Percentiles rank a stretch among this genome's conserved stretches.
phyloP scores from a whole-genome alignment of 2,113 vertebrate genomes.

The Symphodus melops region DNA sequence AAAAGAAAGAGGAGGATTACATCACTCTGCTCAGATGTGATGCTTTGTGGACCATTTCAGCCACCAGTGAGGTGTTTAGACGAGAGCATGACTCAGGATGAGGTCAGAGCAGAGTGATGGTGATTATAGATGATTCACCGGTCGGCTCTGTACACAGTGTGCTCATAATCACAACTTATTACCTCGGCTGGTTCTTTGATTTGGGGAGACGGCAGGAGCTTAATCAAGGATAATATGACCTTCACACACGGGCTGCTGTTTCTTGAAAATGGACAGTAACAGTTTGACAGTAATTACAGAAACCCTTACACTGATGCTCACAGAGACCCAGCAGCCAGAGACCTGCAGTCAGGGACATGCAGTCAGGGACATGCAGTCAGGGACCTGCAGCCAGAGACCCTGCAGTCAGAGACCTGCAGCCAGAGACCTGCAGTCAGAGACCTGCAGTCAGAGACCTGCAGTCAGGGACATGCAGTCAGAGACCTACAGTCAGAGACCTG shows the following conservation, averaged over 20 bases:
- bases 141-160: not conserved
- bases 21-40: not conserved
- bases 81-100: not conserved
- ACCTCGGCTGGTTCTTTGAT: not conserved
- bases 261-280: not conserved
- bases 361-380: too few relatives aligned
- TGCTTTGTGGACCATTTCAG: not conserved
- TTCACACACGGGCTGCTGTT: not conserved
- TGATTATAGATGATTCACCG: not conserved
- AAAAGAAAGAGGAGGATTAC: not conserved
- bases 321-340: not conserved
- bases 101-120: not conserved
- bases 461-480: too few relatives aligned
- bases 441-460: too few relatives aligned
- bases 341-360: too few relatives aligned
- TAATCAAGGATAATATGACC: slow-evolving; percentile 7
- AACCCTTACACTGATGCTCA: not conserved
- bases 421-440: not conserved
- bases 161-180: not conserved
- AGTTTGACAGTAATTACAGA: slow-evolving; percentile 17
- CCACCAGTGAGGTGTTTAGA: not conserved
- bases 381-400: not conserved
- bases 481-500: not conserved
- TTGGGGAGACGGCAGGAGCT: not conserved
- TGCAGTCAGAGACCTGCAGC: slow-evolving; percentile 3